Evolutionary conservation across 2,797 vertebrate genomes (phyloP), one percentile per base, ranked within the genome.

Genomic region (Acipenser transmontanus): DNA sequence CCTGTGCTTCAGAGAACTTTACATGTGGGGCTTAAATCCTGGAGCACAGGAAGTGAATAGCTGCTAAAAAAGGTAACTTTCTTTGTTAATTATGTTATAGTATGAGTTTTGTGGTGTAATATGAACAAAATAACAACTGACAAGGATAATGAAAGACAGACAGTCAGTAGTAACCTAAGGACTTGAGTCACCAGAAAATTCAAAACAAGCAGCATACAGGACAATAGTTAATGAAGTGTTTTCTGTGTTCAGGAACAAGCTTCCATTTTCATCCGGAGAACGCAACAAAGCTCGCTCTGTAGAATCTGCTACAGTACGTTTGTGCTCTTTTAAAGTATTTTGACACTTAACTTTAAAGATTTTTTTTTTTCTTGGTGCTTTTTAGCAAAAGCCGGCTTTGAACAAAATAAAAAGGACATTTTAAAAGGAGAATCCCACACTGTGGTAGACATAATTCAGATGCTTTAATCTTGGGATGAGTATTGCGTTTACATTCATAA

Each of bases 401-500:
- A 50, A 62, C 60, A 67, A 59, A 34, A 60, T 48, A 49, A 17
- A 50, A 68, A 9, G 64, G 63, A 51, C n/a, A 54, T 13, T 63
- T 56, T n/a, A 70, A 72, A 20, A 56, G 57, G 65, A 68, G 49
- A 49, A 72, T 50, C 56, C 66, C 64, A 66, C 73, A 63, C 50
- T 65, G 56, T 65, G 63, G 59, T 65, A 61, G 66, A 66, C 65
- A 66, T 50, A 50, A 17, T 75, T 75, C 66, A 66, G 62, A 68
- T 13, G 72, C 77, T 77, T 78, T 67, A 10, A 7, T 20, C 34
- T 20, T 61, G 7, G 34, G 60, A 47, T 61, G 71, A 63, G 68
- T 74, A 66, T 66, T 9, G 76, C 78, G 82, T 86, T 83, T 82
- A 77, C 81, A 82, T 76, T 57, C 47, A 54, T 34, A 48, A 20